Base-by-base conservation (phyloP, 2,797 vertebrate genomes). In the Pyrocephalus nanus region DNA sequence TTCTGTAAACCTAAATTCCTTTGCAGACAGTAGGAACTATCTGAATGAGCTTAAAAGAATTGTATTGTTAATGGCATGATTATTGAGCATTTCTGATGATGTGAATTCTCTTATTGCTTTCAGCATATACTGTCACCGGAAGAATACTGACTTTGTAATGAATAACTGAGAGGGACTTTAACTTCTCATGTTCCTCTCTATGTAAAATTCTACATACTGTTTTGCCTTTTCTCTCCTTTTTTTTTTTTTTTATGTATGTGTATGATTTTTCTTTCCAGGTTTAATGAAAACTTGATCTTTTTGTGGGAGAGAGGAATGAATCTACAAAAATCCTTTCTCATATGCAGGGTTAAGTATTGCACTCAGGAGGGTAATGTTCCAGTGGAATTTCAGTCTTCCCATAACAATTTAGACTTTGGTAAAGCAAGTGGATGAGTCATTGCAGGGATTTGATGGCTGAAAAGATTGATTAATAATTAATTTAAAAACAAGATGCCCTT, bases 391-490 rank as follows among this genome's bases (percentile, higher is more conserved):
- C 85, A 92, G 82, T 92, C 86, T 83, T 95, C 42, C 96, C 85
- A 32, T 86, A 90, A 92, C 90, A 72, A 40, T 71, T 94, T 93
- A 92, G 93, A 90, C 96, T 97, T 96, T 86, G 86, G 84, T 96
- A 93, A 96, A 95, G 88, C 85, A 91, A 95, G 73, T 78, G 80
- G 86, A 95, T 97, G 93, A 96, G 93, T 97, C 96, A 96, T 97
- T 97, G 95, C 90, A 96, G 88, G 78, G 86, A 25, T 96, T 94
- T 91, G 93, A 86, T 82, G 83, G 88, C 84, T 96, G 83, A 96
- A 96, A 95, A 90, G 65, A 36, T 65, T 92, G 76, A 96, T 97
- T 97, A 97, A 97, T 97, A 96, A 97, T 97, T 97, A 96, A 96
- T 96, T 96, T 92, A 69, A 93, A 95, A 89, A 29, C 84, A 94